Conservation (phyloP, 2,797 vertebrate species). For the Masticophis lateralis region DNA sequence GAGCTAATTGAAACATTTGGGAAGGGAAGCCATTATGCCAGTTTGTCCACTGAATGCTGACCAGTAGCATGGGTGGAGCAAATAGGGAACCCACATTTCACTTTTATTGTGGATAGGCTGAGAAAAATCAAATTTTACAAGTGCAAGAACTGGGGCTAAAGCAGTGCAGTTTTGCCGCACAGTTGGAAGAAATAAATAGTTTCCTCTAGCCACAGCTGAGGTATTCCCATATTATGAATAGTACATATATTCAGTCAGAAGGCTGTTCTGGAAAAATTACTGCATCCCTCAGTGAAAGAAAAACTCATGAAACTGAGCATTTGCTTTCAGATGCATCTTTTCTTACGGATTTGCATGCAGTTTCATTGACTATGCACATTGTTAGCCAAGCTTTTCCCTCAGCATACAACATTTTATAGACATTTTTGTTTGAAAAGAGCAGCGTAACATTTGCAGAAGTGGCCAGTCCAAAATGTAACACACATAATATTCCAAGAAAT, state of each 20-base stretch:
- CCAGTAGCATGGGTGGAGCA: background rate
- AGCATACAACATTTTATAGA: background rate
- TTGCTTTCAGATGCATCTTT: background rate
- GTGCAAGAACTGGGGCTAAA: background rate
- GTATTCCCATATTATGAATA: background rate
- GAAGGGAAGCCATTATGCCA: background rate
- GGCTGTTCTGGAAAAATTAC: background rate
- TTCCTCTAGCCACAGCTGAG: background rate
- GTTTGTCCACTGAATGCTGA: background rate
- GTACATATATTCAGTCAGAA: background rate
- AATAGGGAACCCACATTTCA: background rate
- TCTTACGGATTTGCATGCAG: background rate
- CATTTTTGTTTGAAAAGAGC: background rate
- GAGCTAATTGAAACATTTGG: background rate
- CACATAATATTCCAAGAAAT: background rate
- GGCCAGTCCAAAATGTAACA: background rate
- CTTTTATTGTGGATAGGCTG: background rate
- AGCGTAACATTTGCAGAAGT: background rate
- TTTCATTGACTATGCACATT: background rate
- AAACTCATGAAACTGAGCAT: background rate
- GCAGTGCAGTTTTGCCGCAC: background rate
- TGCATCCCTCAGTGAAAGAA: background rate
- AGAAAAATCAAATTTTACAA: background rate
- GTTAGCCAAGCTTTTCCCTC: background rate
- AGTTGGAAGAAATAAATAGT: background rate